Base-by-base conservation (phyloP, 2,113 vertebrate species). In the Syngnathoides biaculeatus region DNA sequence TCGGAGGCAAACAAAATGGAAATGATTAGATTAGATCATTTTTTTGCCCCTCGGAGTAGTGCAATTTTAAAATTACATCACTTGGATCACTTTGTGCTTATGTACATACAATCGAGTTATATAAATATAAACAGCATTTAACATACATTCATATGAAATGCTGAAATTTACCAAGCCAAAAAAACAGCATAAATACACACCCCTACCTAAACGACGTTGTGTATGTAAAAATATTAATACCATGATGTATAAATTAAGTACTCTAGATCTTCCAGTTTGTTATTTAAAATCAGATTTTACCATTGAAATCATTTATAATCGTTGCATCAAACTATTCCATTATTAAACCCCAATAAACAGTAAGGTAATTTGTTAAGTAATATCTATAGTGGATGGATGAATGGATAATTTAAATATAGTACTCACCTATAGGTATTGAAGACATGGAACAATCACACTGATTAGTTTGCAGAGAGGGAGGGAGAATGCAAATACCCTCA, bases 1-100 rank as follows among this genome's bases (percentile, higher is more conserved):
- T 13, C 19, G 17, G 26, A 24, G 63, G n/a, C 45, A 27, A 60
- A 72, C 8, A 62, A 43, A 62, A 52, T 69, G 26, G 20, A 60
- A 38, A 35, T 30, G 39, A 35, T 43, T 55, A 2, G 39, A 45
- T 68, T 55, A 40, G 20, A 73, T 42, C 20, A 40, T 52, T 5
- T 57, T 5, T 57, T 14, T 30, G 26, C 26, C 12, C 39, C 8
- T 4, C 17, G 35, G 22, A 39, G 5, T 24, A 56, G 48, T 42
- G 57, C 35, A 56, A 1, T 61, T 48, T 47, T 0, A 20, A 61
- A 60, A 61, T 42, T 0, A 10, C 60, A 60, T 45, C 6, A 50
- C 7, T 39, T 17, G 40, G 12, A 39, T n/a, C 22, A 60, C 58
- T 68, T 17, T 48, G n/a, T 59, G 22, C 2, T 57, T 50, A 43